Evolutionary conservation across 2,888 invertebrate species (phyloP).

Genomic region (Caenorhabditis doughertyi): DNA sequence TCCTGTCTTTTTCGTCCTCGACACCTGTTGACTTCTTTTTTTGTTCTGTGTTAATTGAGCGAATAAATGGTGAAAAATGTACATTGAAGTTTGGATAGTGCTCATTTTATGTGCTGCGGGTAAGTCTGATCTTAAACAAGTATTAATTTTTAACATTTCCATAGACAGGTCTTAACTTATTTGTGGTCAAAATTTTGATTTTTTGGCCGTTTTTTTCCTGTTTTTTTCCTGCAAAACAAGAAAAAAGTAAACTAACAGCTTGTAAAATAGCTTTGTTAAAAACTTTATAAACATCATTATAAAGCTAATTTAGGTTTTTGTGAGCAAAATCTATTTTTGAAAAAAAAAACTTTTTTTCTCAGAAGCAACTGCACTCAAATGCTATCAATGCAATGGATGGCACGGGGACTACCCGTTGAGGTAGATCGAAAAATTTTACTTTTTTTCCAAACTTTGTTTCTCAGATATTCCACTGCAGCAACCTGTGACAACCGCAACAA

Average conservation of each 20-base stretch:
- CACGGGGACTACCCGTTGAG: conserved; percentile 67
- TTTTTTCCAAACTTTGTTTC: too few species aligned
- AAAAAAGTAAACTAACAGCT: background rate
- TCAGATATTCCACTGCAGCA: conserved; percentile 59
- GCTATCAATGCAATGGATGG: conserved; percentile 75
- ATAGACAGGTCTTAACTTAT: too few species aligned
- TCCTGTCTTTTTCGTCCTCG: background rate
- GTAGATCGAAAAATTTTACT: background rate
- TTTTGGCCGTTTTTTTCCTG: too few species aligned
- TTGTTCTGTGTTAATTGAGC: too few species aligned
- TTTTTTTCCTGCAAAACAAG: too few species aligned
- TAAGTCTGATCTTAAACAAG: background rate
- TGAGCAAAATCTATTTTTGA: background rate
- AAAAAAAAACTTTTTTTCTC: conserved; percentile 8
- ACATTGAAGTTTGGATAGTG: conserved; percentile 13
- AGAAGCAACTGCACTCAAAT: conserved; percentile 58
- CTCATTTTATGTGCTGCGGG: background rate
- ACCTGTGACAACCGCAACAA: conserved; percentile 74
- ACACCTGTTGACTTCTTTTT: background rate
- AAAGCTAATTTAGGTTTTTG: background rate
- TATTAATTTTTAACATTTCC: too few species aligned
- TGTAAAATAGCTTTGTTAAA: background rate
- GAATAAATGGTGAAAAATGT: conserved; percentile 8
- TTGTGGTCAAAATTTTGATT: too few species aligned
- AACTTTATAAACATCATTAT: background rate